Percentiles rank a stretch among this genome's conserved stretches.
Conservation (phyloP, 2,113 vertebrate genomes). For the Otolemur garnettii region DNA sequence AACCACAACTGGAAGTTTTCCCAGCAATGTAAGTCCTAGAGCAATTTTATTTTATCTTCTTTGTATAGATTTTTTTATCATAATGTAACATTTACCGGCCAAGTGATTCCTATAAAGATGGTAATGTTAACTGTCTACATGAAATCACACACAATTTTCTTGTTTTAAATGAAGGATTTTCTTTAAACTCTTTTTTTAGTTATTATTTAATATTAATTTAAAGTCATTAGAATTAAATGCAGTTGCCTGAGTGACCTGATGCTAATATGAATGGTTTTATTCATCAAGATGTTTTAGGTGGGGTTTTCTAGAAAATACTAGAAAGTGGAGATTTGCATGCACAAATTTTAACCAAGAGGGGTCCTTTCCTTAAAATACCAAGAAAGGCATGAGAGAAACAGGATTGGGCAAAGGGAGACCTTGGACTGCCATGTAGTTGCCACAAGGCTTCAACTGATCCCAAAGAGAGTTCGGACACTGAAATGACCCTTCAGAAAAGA, state of each 20-base stretch:
- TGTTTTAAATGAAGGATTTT: conserved; percentile 49
- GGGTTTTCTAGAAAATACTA: background rate
- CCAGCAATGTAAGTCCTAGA: conserved; percentile 71
- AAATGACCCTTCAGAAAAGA: background rate
- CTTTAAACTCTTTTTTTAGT: background rate
- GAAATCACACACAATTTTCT: conserved; percentile 36
- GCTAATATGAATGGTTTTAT: background rate
- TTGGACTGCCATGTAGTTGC: background rate
- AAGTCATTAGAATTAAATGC: background rate
- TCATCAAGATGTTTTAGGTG: background rate
- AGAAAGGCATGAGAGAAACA: background rate
- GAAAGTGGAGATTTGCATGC: background rate
- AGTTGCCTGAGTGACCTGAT: background rate
- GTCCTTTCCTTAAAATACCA: background rate
- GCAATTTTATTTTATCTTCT: conserved; percentile 69
- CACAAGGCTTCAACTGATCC: background rate
- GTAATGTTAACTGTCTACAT: conserved; percentile 59
- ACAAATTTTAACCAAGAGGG: background rate
- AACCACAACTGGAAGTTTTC: conserved; percentile 62
- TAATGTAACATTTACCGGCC: background rate
- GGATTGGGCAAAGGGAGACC: background rate
- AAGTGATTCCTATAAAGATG: conserved; percentile 67
- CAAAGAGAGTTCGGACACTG: background rate
- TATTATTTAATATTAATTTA: conserved; percentile 38
- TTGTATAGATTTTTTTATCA: background rate